Percentiles rank a stretch among this genome's conserved stretches.
These are phyloP conservation scores for Mycalesis mineus DNA, from an alignment of 2,888 invertebrate species.

Conservation along the genomic window DNA sequence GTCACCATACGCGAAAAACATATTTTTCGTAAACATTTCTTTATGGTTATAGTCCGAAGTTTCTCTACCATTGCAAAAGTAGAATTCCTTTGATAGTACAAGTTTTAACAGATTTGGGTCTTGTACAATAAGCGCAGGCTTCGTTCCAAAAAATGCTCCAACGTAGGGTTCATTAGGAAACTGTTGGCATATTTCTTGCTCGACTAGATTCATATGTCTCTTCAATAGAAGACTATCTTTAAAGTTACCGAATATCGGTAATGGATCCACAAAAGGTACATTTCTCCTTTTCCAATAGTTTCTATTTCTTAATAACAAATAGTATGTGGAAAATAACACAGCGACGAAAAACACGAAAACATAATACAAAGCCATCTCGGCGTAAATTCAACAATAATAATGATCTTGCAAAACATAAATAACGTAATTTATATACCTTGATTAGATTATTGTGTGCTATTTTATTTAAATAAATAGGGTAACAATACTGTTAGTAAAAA, in stretches of 20 bases:
- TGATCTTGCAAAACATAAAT: too few relatives aligned
- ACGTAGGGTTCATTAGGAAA: neutral
- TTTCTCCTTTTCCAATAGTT: neutral
- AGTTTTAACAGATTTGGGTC: neutral
- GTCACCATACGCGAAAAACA: conserved; percentile 49
- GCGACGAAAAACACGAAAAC: neutral
- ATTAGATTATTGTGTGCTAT: too few relatives aligned
- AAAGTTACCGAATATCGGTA: neutral
- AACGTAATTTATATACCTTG: too few relatives aligned
- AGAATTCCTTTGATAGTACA: neutral
- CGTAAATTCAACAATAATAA: too few relatives aligned
- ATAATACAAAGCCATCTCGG: neutral
- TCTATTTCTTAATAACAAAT: neutral
- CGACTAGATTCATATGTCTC: neutral
- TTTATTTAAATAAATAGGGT: neutral
- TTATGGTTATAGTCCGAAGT: neutral
- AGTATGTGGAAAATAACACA: neutral
- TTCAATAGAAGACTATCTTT: neutral
- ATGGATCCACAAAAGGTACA: neutral
- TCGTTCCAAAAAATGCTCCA: neutral
- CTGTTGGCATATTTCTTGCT: neutral
- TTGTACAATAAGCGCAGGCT: neutral
- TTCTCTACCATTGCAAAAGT: neutral
- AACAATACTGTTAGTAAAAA: neutral
- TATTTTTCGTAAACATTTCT: neutral